phyloP scores from a whole-genome alignment of 23 tunicate genomes.

The Ascidia mentula region DNA sequence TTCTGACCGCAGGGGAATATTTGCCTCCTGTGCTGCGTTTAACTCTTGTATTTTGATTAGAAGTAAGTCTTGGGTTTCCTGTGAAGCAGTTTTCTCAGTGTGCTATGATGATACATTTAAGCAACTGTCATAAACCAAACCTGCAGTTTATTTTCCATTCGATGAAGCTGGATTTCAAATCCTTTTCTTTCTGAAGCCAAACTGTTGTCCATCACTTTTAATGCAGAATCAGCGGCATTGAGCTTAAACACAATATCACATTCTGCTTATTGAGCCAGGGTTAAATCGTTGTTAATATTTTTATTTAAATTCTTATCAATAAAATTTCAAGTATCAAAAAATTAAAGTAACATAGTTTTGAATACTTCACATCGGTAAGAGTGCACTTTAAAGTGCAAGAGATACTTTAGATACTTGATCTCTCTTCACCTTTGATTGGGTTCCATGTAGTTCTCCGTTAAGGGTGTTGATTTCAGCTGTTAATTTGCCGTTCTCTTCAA shows the following conservation, averaged over 20 bases:
- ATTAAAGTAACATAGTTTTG: not conserved
- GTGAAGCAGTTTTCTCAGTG: not conserved
- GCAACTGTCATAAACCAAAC: conserved; percentile 9
- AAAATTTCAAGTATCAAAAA: too few relatives aligned
- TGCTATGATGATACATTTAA: not conserved
- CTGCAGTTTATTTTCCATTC: conserved; percentile 69
- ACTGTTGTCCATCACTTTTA: conserved; percentile 36
- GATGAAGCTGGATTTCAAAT: conserved; percentile 46
- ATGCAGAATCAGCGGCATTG: conserved; percentile 37
- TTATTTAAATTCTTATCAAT: too few relatives aligned
- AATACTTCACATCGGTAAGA: not conserved
- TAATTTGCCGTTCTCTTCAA: conserved; percentile 59
- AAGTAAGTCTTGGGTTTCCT: conserved; percentile 90
- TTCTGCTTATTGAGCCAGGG: too few relatives aligned
- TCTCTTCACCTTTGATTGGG: conserved; percentile 41
- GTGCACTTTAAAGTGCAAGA: not conserved
- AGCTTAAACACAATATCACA: conserved; percentile 26
- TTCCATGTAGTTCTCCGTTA: conserved; percentile 19
- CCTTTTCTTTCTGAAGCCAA: conserved; percentile 57
- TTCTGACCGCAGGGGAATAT: conserved; percentile 73
- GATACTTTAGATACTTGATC: not conserved
- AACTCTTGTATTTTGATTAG: conserved; percentile 78
- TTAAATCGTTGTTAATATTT: too few relatives aligned
- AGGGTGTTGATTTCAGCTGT: conserved; percentile 48
- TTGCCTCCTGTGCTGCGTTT: conserved; percentile 57